Evolutionary conservation across 1,140 invertebrate genomes (phyloP).

Genomic region (Trichogramma pretiosum): DNA sequence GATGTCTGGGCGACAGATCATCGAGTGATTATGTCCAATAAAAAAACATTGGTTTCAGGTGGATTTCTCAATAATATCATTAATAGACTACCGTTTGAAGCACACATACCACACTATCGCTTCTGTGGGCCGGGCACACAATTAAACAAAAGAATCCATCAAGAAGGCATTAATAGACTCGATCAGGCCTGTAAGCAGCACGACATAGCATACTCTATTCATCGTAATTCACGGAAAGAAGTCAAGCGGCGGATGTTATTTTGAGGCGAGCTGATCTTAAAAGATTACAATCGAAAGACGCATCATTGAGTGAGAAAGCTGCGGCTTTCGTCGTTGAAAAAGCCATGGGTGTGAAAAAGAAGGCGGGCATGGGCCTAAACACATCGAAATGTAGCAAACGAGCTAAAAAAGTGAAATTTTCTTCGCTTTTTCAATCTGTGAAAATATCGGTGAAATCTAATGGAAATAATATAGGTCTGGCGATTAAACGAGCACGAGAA

Average conservation of each 20-base stretch:
- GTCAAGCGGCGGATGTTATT: slow-evolving; percentile 12
- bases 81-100: slow-evolving; percentile 26
- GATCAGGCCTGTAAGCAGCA: slow-evolving; percentile 24
- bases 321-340: slow-evolving; percentile 4
- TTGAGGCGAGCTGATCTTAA: slow-evolving; percentile 6
- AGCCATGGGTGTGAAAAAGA: slow-evolving; percentile 17
- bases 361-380: slow-evolving; percentile 19
- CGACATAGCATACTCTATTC: slow-evolving; percentile 15
- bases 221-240: slow-evolving; percentile 5
- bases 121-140: slow-evolving; percentile 28
- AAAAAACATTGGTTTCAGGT: no score
- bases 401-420: no score
- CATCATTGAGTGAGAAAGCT: slow-evolving; percentile 8
- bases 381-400: no score
- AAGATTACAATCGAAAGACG: slow-evolving; percentile 3
- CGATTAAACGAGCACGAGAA: background rate
- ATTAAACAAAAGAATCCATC: slow-evolving; percentile 22
- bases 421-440: no score
- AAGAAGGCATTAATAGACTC: slow-evolving; percentile 29
- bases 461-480: no score
- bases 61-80: slow-evolving; percentile 19
- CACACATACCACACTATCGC: slow-evolving; percentile 27
- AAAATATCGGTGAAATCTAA: no score
- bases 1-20: no score
- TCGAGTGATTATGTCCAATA: no score